Conservation (phyloP, 2,113 vertebrate species). For the Pseudonaja textilis region DNA sequence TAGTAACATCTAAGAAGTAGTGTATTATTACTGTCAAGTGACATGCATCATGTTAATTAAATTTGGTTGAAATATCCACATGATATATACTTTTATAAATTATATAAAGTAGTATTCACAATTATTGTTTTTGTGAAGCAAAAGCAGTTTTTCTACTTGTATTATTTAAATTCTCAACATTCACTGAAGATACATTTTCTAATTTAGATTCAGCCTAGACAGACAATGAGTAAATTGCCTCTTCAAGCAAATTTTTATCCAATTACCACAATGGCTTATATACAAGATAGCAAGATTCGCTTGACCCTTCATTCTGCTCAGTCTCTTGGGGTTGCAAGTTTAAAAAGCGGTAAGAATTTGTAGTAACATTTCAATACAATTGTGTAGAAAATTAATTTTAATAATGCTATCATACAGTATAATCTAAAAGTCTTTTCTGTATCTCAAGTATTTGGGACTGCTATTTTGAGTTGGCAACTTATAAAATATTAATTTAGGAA, state of each 20-base stretch:
- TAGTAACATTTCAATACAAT: neutral
- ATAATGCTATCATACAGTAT: neutral
- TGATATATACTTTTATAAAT: neutral
- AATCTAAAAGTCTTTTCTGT: neutral
- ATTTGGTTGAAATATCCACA: neutral
- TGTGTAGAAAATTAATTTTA: slow-evolving; percentile 9
- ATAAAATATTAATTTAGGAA: neutral
- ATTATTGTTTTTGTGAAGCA: neutral
- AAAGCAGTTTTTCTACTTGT: neutral
- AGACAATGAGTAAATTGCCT: slow-evolving; percentile 82
- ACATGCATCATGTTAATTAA: neutral
- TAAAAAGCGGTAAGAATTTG: slow-evolving; percentile 75
- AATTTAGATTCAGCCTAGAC: slow-evolving; percentile 85
- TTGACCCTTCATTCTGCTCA: slow-evolving; percentile 85
- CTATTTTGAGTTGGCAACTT: neutral
- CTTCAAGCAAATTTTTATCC: slow-evolving; percentile 94
- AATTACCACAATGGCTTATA: slow-evolving; percentile 83
- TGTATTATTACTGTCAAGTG: neutral
- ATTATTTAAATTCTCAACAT: slow-evolving; percentile 38
- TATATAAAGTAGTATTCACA: neutral
- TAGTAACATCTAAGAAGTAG: neutral
- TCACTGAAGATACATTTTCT: slow-evolving; percentile 40
- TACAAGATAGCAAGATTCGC: slow-evolving; percentile 77
- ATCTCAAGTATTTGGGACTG: neutral
- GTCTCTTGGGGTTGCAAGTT: slow-evolving; percentile 82